Base-by-base conservation (phyloP, 53 echinoderm and acorn worm genomes). In the Hippasteria phrygiana region DNA sequence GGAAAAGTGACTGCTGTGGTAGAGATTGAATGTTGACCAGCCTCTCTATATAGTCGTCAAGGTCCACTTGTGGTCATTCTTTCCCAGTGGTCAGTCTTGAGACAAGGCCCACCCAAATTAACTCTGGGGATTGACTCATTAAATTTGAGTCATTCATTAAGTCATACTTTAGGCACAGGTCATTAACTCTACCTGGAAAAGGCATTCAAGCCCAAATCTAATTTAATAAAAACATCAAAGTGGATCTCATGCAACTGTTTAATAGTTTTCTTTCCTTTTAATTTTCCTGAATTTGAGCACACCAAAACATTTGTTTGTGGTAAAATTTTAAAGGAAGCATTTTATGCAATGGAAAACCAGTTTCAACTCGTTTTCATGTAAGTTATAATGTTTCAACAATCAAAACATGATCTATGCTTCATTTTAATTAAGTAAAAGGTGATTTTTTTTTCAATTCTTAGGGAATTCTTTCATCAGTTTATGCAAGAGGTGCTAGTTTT, bases 111-210 rank as follows among this genome's bases (percentile, higher is more conserved):
- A 37, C n/a, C 59, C 78, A 36, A 59, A 55, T 38, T 9, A 55
- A 36, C 78, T 78, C 53, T 34, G 38, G 56, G 78, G 78, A 73
- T 42, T 73, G 59, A 78, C 32, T 78, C 54, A 78, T 35, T 76
- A 32, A 76, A 10, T 78, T 78, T 78, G 56, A 78, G 59, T 78
- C 78, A 78, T 59, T 78, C 38, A 34, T 37, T 78, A 48, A 33
- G 50, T 55, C 22, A 39, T 29, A 12, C 33, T 75, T 33, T 29
- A 53, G 29, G 75, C 35, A 76, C 33, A 59, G 36, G 34, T 53
- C 59, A 78, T 37, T 55, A 78, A 36, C 56, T 56, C 62, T 78
- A 78, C 78, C 41, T 26, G 78, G 62, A 78, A 78, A 56, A 41
- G 8, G 55, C 54, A 78, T 56, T 56, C 37, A n/a, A n/a, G 56